Conservation (phyloP, 2,888 invertebrate genomes). For the Stomorhina lunata region DNA sequence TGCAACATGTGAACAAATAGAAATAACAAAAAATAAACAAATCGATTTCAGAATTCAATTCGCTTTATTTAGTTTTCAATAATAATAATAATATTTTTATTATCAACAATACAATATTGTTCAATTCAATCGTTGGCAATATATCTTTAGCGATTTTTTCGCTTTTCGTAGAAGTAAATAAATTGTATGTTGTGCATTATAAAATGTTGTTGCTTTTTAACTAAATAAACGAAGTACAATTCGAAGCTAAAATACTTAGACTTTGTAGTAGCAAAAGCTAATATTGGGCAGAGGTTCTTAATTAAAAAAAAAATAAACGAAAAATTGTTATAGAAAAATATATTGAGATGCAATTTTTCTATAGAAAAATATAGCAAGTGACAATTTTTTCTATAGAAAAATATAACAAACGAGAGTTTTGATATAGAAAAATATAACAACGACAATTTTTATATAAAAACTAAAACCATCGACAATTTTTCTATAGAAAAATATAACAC, state of each 20-base stretch:
- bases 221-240: conserved; percentile 7
- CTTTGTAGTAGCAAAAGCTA: background rate
- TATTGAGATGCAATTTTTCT: background rate
- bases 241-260: background rate
- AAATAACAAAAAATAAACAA: background rate
- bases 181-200: background rate
- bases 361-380: background rate
- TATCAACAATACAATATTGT: conserved; percentile 21
- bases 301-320: too few relatives aligned
- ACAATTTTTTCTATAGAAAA: background rate
- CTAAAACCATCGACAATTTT: too few relatives aligned
- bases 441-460: too few relatives aligned
- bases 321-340: background rate
- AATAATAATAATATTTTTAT: background rate
- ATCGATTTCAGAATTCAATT: background rate
- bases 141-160: conserved; percentile 9
- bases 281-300: background rate
- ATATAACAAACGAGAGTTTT: too few relatives aligned
- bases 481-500: too few relatives aligned
- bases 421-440: too few relatives aligned
- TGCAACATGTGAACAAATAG: background rate
- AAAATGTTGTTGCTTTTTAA: background rate
- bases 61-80: background rate
- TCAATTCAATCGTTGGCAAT: conserved; percentile 20
- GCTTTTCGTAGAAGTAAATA: conserved; percentile 6